Base-by-base conservation (phyloP, 2,888 invertebrate species). In the Coelinius sp. region DNA sequence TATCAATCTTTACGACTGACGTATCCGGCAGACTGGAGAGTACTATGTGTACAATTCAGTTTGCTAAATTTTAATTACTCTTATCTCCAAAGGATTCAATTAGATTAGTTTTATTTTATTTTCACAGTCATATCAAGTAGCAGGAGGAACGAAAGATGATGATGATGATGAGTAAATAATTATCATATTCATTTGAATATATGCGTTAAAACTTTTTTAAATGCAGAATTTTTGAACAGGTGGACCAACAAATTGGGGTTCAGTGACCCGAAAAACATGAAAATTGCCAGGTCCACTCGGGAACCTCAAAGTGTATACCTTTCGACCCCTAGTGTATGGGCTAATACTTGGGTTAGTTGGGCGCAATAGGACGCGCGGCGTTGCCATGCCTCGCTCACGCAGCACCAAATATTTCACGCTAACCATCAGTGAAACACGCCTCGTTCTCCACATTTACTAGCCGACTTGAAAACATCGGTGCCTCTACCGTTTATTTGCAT, bases 351-450 rank as follows among this genome's bases (percentile, higher is more conserved):
- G 44, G 44, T 69, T 66, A 59, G 66, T 46, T 59, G 69, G 31
- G 49, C 65, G 65, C 38, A 62, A 38, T 68, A 52, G 66, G 49
- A 56, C 59, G 66, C 46, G 86, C 85, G 79, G 79, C 81, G 85
- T 86, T 85, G 85, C 86, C 85, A 83, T 85, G 81, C 84, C 79
- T 84, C 83, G 80, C 77, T 80, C 82, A 84, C 84, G 84, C 38
- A 56, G 56, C 83, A 84, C 84, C 84, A 84, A 86, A 86, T 87
- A 86, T 86, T 87, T 85, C 83, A 86, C 84, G 86, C 84, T 85
- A 85, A 85, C 85, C 86, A 85, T 84, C 85, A 84, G 83, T 82
- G 86, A 84, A 85, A 85, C 85, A 82, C 83, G 80, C 77, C 79
- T 77, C 76, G 79, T 78, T 83, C 81, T 77, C 44, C 52, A 64